Conservation (phyloP, 1,140 invertebrate genomes). For the Drosophila murphyi region DNA sequence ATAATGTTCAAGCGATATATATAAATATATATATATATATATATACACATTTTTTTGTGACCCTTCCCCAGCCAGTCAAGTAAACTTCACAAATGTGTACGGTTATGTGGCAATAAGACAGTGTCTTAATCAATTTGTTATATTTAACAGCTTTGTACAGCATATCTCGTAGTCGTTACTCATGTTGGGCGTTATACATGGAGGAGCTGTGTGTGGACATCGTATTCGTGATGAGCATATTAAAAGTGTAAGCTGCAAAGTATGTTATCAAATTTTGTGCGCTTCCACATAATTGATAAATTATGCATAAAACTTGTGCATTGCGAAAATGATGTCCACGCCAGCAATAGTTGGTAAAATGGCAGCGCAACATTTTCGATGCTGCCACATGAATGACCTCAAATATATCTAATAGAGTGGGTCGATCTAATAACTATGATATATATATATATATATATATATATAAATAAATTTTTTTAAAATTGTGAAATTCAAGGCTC, state of each 20-base stretch:
- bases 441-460: not conserved
- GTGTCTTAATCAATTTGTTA: no score
- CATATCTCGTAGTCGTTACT: not conserved
- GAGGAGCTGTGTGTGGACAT: not conserved
- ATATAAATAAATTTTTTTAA: not conserved
- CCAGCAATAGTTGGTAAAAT: conserved; percentile 16
- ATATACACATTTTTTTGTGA: no score
- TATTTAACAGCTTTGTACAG: not conserved
- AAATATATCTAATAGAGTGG: no score
- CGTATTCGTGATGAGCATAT: conserved; percentile 34
- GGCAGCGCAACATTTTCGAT: conserved; percentile 34
- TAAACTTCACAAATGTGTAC: no score
- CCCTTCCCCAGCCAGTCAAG: no score
- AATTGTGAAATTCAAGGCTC: not conserved
- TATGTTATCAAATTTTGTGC: conserved; percentile 45
- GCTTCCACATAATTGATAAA: conserved; percentile 45
- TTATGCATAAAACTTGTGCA: conserved; percentile 29
- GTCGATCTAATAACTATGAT: no score
- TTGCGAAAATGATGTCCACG: conserved; percentile 5
- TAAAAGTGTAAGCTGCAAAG: conserved; percentile 41
- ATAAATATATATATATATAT: no score
- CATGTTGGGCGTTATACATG: no score
- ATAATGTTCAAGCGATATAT: no score
- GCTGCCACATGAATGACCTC: conserved; percentile 4
- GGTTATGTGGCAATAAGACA: no score